A percentile compares a stretch with the other conserved stretches of the same genome.
These are phyloP conservation scores for Drosophila nr. perissopoda DNA, from an alignment of 2,888 invertebrate genomes.

Conservation along the genomic window DNA sequence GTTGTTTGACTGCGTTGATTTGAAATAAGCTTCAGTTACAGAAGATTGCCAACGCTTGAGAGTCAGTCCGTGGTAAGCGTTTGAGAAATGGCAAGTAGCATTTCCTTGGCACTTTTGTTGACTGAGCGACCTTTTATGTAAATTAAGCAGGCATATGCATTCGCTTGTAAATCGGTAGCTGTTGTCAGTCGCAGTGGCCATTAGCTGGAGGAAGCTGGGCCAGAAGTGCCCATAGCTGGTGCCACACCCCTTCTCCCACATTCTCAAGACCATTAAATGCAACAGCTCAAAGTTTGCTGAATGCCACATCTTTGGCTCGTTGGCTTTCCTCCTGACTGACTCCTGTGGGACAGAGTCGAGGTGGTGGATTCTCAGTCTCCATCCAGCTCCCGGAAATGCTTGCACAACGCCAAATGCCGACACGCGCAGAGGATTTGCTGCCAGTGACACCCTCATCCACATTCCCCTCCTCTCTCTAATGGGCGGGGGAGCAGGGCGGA, in stretches of 20 bases:
- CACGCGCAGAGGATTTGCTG: conserved; percentile 76
- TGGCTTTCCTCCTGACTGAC: conserved; percentile 28
- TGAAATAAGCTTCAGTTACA: conserved; percentile 14
- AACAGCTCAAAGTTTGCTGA: conserved; percentile 64
- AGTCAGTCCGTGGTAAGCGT: conserved; percentile 4
- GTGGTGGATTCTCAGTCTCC: conserved; percentile 24
- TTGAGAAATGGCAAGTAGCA: conserved; percentile 55
- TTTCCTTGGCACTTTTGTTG: conserved; percentile 45
- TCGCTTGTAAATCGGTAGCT: conserved; percentile 76
- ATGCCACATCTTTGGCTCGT: conserved; percentile 21
- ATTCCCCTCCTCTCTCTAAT: neutral
- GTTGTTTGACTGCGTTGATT: conserved; percentile 22
- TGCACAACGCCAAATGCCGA: conserved; percentile 79
- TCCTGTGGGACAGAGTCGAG: conserved; percentile 25
- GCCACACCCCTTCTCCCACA: conserved; percentile 3
- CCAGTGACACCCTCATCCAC: conserved; percentile 43
- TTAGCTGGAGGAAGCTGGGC: conserved; percentile 63
- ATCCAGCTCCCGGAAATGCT: conserved; percentile 58
- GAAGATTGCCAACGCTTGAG: conserved; percentile 9
- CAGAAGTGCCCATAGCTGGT: conserved; percentile 51
- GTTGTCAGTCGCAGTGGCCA: conserved; percentile 78
- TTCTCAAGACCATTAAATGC: conserved; percentile 68
- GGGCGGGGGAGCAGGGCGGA: neutral
- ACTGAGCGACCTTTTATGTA: conserved; percentile 75
- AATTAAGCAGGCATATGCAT: conserved; percentile 69